A percentile compares a stretch with the other conserved stretches of the same genome.
These are phyloP conservation scores for Rugalucina vietnamica DNA, from an alignment of 2,888 invertebrate species.

Conservation along the genomic window DNA sequence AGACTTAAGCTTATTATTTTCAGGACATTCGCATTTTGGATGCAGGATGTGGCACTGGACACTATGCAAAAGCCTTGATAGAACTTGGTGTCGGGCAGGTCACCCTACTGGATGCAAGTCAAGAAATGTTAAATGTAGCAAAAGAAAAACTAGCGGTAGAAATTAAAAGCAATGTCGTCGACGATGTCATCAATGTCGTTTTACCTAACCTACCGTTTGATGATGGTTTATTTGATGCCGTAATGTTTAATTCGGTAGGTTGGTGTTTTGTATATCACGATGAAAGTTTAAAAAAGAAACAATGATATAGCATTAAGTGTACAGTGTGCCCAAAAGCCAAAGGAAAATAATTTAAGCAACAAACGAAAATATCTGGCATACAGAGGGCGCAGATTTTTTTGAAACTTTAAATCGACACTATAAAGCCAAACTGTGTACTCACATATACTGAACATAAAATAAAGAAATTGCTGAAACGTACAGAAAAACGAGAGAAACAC, in stretches of 20 bases:
- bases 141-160: slow-evolving; percentile 16
- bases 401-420: too few relatives aligned
- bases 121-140: slow-evolving; percentile 16
- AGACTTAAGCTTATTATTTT: not conserved
- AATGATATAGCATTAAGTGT: too few relatives aligned
- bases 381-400: too few relatives aligned
- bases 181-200: not conserved
- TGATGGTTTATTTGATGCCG: slow-evolving; percentile 26
- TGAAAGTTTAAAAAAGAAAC: too few relatives aligned
- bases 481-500: too few relatives aligned
- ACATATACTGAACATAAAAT: too few relatives aligned
- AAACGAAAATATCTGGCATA: too few relatives aligned
- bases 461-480: too few relatives aligned
- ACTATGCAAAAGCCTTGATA: slow-evolving; percentile 12
- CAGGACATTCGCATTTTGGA: slow-evolving; percentile 29
- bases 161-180: not conserved
- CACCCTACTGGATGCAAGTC: slow-evolving; percentile 8
- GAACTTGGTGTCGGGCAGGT: not conserved
- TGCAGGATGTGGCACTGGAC: slow-evolving; percentile 32
- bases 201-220: slow-evolving; percentile 17
- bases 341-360: too few relatives aligned
- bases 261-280: too few relatives aligned
- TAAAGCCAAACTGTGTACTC: too few relatives aligned
- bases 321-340: too few relatives aligned
- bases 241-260: slow-evolving; percentile 26